Base-by-base conservation (phyloP, 2,113 vertebrate genomes). In the Sclerurus mexicanus region DNA sequence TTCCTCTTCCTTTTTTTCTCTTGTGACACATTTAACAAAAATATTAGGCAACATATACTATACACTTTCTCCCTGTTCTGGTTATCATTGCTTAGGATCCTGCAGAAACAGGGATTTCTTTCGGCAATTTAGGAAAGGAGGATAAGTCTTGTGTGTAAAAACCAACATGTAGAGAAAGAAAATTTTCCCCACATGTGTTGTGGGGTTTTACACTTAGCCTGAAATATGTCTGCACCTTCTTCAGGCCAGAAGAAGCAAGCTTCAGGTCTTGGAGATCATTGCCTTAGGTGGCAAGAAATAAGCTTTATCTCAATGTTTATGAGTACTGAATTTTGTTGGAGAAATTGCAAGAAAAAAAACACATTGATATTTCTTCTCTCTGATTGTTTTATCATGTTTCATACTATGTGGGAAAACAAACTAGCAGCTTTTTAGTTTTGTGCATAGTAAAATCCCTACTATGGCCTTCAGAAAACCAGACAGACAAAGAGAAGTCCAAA, bases 271-370 rank as follows among this genome's bases (percentile, higher is more conserved):
- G 71, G 35, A 91, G 53, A 77, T 74, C 2, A 11, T 53, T 89
- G 72, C 71, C 96, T 92, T 66, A 71, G 46, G 31, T 87, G n/a
- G 3, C 46, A 95, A 96, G 44, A 91, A 96, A 92, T 71, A 42
- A 86, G 53, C 27, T 63, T 40, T 92, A n/a, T 58, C 19, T 55
- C 82, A 80, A 64, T 66, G 33, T 77, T 96, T 89, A 60, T 79
- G 67, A 82, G 24, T 64, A 53, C 21, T 52, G 59, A 91, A 73
- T 85, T 96, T 87, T 85, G 14, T 85, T 86, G 44, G 55, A 60
- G 52, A 96, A 96, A 92, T 52, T 60, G 19, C 27, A 64, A 47
- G 60, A 85, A 67, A 37, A 10, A 86, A 93, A 73, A 56, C n/a
- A 62, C 14, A 66, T 15, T 44, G 66, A 49, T 46, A 73, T 90